Evolutionary conservation across 2,797 vertebrate genomes (phyloP).

Genomic region (Lutjanus argentimaculatus): DNA sequence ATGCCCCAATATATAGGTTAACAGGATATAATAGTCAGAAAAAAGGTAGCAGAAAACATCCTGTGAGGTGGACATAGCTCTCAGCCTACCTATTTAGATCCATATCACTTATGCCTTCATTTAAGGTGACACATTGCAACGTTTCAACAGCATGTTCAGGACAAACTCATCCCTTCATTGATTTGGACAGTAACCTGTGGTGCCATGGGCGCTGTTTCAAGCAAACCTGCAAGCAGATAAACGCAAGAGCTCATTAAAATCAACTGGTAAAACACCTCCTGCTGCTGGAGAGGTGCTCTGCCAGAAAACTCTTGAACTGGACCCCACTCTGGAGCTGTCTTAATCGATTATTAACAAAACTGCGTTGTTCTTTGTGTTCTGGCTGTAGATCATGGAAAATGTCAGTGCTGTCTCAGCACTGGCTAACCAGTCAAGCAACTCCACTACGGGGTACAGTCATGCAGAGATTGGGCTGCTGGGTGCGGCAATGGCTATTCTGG

Average conservation of each 20-base stretch:
- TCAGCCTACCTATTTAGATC: too few species aligned
- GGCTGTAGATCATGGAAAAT: slow-evolving; percentile 77
- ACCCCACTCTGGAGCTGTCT: neutral
- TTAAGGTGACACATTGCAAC: neutral
- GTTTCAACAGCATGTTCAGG: neutral
- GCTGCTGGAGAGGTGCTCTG: neutral
- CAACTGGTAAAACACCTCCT: neutral
- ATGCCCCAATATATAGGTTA: too few species aligned
- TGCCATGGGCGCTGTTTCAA: too few species aligned
- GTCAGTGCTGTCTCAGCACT: slow-evolving; percentile 25
- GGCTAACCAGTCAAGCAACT: slow-evolving; percentile 69
- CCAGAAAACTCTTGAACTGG: neutral
- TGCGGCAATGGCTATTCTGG: slow-evolving; percentile 91
- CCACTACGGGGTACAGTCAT: slow-evolving; percentile 75
- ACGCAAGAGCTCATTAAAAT: neutral
- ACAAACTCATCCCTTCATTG: neutral
- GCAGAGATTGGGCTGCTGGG: slow-evolving; percentile 89
- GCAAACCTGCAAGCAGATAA: neutral
- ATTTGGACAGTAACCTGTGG: neutral
- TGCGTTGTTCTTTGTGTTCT: slow-evolving; percentile 44
- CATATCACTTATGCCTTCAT: too few species aligned
- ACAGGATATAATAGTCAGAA: too few species aligned
- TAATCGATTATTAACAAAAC: neutral
- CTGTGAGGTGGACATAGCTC: too few species aligned
- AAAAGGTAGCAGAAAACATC: too few species aligned